Conservation (phyloP, 2,797 vertebrate species). For the Pseudochirops cupreus region DNA sequence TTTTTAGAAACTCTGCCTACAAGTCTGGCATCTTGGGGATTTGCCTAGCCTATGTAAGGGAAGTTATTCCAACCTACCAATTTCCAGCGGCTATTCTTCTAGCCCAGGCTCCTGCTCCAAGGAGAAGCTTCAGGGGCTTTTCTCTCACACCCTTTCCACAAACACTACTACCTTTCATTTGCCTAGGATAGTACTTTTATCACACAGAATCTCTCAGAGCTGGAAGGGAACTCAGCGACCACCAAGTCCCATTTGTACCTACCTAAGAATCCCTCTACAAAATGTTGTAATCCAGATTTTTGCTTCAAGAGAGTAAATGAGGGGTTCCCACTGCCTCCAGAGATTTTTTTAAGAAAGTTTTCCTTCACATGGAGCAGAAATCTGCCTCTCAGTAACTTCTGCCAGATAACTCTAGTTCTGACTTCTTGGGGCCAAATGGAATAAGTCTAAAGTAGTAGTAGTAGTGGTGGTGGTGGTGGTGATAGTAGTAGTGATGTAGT, state of each 20-base stretch:
- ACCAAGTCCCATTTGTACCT: not conserved
- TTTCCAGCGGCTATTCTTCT: not conserved
- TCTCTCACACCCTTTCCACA: constrained; percentile 29
- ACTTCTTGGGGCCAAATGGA: no score
- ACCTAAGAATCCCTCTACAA: not conserved
- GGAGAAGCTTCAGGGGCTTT: constrained; percentile 1
- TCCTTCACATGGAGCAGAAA: no score
- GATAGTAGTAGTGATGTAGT: no score
- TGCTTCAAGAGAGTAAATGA: not conserved
- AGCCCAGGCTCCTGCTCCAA: not conserved
- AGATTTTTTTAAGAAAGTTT: no score
- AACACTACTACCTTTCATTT: constrained; percentile 34
- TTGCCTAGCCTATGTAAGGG: not conserved
- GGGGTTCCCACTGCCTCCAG: no score
- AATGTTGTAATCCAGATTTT: not conserved
- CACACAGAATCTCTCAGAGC: not conserved
- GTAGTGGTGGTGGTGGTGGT: no score
- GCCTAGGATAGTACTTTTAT: not conserved
- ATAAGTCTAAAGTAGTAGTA: no score
- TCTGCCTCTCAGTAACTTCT: no score
- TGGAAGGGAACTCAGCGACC: not conserved
- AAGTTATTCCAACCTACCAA: not conserved
- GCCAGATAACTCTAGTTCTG: no score
- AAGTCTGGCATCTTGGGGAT: not conserved
- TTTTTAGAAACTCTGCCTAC: constrained; percentile 14